These are phyloP conservation scores for Junonia oenone DNA, from an alignment of 2,888 invertebrate species.

Conservation along the genomic window DNA sequence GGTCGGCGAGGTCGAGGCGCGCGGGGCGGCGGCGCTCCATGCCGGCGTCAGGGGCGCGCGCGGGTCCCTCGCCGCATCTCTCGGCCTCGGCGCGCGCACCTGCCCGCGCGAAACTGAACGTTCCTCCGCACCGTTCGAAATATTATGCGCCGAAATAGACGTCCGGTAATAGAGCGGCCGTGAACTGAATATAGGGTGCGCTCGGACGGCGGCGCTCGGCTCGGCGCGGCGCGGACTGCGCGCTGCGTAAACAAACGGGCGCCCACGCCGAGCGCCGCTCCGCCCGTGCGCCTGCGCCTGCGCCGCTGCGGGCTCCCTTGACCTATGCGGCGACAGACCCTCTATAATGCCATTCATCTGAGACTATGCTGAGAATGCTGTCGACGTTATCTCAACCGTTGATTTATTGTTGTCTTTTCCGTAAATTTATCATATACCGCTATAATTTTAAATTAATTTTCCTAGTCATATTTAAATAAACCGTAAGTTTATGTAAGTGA, in stretches of 20 bases:
- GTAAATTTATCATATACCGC: background rate
- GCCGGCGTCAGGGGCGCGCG: constrained; percentile 43
- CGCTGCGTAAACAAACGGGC: constrained; percentile 43
- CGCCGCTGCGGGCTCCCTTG: constrained; percentile 41
- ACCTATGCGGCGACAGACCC: constrained; percentile 44
- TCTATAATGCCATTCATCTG: background rate
- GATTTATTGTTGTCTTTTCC: background rate
- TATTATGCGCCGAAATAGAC: constrained; percentile 73
- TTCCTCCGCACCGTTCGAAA: constrained; percentile 62
- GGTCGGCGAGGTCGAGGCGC: constrained; percentile 64
- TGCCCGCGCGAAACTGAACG: constrained; percentile 67
- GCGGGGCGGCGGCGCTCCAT: constrained; percentile 50
- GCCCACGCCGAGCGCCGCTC: constrained; percentile 45
- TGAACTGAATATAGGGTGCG: constrained; percentile 72
- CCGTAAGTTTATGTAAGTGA: background rate
- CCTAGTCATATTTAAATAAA: background rate
- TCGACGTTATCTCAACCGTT: background rate
- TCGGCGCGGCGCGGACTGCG: constrained; percentile 42
- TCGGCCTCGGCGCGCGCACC: constrained; percentile 60
- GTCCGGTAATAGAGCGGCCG: constrained; percentile 74
- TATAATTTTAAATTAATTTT: background rate
- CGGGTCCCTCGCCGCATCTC: constrained; percentile 40
- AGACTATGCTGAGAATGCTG: background rate
- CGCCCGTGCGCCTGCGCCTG: constrained; percentile 33
- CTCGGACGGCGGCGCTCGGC: constrained; percentile 49